Percentiles rank a stretch among this genome's conserved stretches.
Conservation (phyloP, 2,797 vertebrate genomes). For the Tokudaia muenninki region DNA sequence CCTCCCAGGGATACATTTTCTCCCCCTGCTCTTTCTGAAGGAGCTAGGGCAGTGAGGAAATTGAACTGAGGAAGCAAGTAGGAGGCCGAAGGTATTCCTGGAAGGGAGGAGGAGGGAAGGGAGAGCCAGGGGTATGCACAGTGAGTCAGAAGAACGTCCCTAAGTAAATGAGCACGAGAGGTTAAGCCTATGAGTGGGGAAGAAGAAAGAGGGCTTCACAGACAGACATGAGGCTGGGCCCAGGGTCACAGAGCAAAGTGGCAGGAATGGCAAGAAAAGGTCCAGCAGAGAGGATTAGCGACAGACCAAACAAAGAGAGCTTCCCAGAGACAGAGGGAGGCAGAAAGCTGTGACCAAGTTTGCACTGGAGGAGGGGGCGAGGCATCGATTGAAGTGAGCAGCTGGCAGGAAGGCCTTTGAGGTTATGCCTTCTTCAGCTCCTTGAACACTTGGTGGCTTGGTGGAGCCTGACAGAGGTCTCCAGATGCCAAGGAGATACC, state of each 20-base stretch:
- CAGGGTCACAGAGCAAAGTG: not conserved
- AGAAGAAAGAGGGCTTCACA: not conserved
- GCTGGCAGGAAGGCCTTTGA: not conserved
- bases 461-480: not conserved
- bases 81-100: not conserved
- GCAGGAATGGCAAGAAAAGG: not conserved
- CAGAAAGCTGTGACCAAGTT: not conserved
- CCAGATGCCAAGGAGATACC: not conserved
- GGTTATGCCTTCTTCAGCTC: not conserved
- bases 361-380: not conserved
- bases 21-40: slow-evolving; percentile 59
- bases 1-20: slow-evolving; percentile 61
- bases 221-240: not conserved
- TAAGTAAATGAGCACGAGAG: not conserved
- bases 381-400: not conserved
- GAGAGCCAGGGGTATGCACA: not conserved
- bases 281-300: not conserved
- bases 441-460: not conserved
- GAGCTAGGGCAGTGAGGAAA: slow-evolving; percentile 57
- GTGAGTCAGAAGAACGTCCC: not conserved
- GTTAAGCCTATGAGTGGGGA: not conserved
- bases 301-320: not conserved
- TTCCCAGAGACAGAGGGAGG: not conserved
- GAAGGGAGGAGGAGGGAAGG: not conserved
- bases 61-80: slow-evolving; percentile 14